Conservation (phyloP, 2,888 invertebrate species). For the Eilema depressum region DNA sequence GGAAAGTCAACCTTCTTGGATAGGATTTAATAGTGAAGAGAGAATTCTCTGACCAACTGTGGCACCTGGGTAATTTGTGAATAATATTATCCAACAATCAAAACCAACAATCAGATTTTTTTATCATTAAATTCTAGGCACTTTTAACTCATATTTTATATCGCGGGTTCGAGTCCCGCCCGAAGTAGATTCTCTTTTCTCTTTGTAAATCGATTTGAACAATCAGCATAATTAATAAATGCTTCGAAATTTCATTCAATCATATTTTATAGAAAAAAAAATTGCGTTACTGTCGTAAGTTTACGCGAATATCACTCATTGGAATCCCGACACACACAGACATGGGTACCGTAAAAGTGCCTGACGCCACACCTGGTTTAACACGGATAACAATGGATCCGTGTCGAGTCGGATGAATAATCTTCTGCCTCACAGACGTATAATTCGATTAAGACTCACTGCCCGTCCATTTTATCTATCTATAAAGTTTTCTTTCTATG, state of each 20-base stretch:
- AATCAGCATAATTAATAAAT: no score
- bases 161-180: no score
- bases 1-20: no score
- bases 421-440: neutral
- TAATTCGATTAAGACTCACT: neutral
- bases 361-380: neutral
- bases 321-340: no score
- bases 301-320: no score
- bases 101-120: neutral
- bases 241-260: no score
- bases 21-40: no score
- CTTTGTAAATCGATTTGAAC: no score
- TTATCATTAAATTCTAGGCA: neutral
- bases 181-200: no score
- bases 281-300: neutral
- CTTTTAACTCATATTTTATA: neutral
- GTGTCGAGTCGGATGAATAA: slow-evolving; percentile 2
- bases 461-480: neutral
- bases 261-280: neutral
- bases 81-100: no score
- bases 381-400: neutral
- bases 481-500: neutral
- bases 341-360: neutral
- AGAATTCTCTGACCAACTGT: no score
- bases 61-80: neutral